phyloP scores from a whole-genome alignment of 2,888 invertebrate species.

The Himalopsyche anomala region DNA sequence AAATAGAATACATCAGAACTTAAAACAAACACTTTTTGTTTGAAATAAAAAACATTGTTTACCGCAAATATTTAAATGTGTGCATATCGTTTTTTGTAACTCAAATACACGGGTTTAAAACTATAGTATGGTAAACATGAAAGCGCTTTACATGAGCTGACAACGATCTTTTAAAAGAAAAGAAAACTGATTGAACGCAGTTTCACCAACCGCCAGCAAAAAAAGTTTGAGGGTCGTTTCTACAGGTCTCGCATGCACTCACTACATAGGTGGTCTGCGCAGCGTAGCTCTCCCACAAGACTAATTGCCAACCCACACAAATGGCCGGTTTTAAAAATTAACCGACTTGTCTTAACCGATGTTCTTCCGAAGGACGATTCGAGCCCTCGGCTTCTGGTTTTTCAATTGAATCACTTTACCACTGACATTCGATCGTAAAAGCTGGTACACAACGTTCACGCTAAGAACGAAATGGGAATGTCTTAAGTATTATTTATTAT shows the following conservation, averaged over 20 bases:
- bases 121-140: no score
- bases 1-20: no score
- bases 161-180: no score
- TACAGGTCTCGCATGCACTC: conserved; percentile 14
- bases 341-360: conserved; percentile 57
- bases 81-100: no score
- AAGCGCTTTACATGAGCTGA: no score
- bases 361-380: conserved; percentile 44
- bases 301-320: conserved; percentile 65
- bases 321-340: conserved; percentile 63
- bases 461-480: background rate
- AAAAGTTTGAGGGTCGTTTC: conserved; percentile 1
- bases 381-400: conserved; percentile 33
- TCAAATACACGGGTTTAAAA: no score
- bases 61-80: no score
- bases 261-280: conserved; percentile 63
- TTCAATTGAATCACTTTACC: conserved; percentile 1
- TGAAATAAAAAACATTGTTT: no score
- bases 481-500: background rate
- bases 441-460: background rate
- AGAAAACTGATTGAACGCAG: no score
- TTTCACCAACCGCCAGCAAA: background rate
- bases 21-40: no score
- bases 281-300: conserved; percentile 59
- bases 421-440: conserved; percentile 4